Evolutionary conservation across 2,797 vertebrate genomes (phyloP).

Genomic region (Fistularia tabacaria): DNA sequence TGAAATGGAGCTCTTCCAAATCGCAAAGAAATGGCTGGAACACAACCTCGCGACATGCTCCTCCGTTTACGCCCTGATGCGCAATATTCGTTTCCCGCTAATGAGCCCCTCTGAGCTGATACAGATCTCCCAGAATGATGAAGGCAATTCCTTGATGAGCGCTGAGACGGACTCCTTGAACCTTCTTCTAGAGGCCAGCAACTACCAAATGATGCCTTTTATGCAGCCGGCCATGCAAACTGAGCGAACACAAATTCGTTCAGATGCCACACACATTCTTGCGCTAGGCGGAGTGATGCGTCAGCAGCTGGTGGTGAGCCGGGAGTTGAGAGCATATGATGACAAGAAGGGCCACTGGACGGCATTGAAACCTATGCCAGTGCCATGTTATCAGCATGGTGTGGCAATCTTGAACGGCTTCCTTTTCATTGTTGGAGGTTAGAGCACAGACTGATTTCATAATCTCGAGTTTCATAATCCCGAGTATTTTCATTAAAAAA

Average conservation of each 20-base stretch:
- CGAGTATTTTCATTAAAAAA: too few relatives aligned
- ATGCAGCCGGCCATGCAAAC: conserved; percentile 79
- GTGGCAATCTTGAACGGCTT: conserved; percentile 79
- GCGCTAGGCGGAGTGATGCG: conserved; percentile 80
- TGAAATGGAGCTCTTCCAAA: conserved; percentile 77
- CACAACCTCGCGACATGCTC: conserved; percentile 50
- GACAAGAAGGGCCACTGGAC: conserved; percentile 67
- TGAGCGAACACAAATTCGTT: conserved; percentile 77
- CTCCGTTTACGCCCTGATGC: conserved; percentile 69
- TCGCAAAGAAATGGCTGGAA: conserved; percentile 71
- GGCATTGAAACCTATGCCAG: conserved; percentile 77
- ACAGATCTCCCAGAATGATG: conserved; percentile 74
- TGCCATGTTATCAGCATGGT: conserved; percentile 79
- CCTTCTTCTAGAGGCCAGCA: conserved; percentile 82
- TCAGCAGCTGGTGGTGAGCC: conserved; percentile 81
- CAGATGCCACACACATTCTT: conserved; percentile 73
- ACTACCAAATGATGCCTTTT: conserved; percentile 84
- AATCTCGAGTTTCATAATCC: too few relatives aligned
- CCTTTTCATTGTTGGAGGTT: conserved; percentile 81
- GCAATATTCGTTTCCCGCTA: conserved; percentile 77
- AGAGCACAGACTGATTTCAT: conserved; percentile 32
- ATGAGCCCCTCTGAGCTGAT: conserved; percentile 78
- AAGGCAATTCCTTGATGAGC: conserved; percentile 64
- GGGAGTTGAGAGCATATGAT: conserved; percentile 76
- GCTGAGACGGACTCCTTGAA: conserved; percentile 74